Evolutionary conservation across 2,888 invertebrate species (phyloP), one percentile per base, ranked within the genome.

Genomic region (Hartigia nigra): DNA sequence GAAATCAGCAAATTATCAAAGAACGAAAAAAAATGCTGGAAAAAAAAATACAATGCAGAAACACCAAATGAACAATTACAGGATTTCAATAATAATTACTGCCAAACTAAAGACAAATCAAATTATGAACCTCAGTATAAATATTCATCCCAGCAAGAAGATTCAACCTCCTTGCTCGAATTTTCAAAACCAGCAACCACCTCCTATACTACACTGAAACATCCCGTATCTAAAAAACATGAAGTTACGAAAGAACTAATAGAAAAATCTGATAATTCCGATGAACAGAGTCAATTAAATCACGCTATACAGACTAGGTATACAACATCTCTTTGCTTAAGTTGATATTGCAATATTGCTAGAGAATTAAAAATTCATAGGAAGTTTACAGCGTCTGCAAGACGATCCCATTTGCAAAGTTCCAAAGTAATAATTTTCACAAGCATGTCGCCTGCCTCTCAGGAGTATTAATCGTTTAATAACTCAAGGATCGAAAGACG

Each of bases 11-110:
- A 74, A 39, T 39, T 80, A n/a, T 78, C 78, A 4, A 76, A 79
- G 37, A 70, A 76, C 12, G 80, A 81, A 70, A 79, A 77, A 74
- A 79, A 70, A 72, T 31, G 23, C 39, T 70, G 77, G 75, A 81
- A 79, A 31, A 79, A 79, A 75, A 77, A 74, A 31, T n/a, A 70
- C 23, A 37, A 31, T 35, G 69, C 39, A 74, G 34, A 74, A 37
- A 74, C 31, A n/a, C 39, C 35, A 12, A 70, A 74, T 12, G 76
- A 78, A 70, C 31, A 76, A 34, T 35, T 76, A 1, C 39, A 69
- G 75, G 39, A 39, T 32, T n/a, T 77, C 31, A 36, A 74, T 77
- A 31, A 77, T 12, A 32, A n/a, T 14, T 72, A 23, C 12, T 77
- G 77, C 31, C 31, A 23, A 74, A 23, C 23, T 23, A 55, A 55